phyloP scores from a whole-genome alignment of 2,113 vertebrate genomes.

The Python bivittatus region DNA sequence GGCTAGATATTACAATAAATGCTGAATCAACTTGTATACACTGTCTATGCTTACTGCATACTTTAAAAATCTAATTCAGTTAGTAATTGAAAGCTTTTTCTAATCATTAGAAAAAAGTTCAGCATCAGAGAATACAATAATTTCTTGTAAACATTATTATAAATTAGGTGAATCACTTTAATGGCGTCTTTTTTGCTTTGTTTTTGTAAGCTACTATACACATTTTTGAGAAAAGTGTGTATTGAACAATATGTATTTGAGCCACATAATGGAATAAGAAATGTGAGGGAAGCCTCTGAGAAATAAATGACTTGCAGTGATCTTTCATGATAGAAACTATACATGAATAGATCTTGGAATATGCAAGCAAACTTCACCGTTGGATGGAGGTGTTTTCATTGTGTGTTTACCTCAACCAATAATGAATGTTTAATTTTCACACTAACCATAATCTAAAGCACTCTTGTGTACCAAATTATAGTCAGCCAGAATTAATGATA shows the following conservation, averaged over 20 bases:
- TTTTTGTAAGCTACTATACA: neutral
- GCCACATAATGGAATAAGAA: no score
- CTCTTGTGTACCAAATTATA: constrained; percentile 39
- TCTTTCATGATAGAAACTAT: constrained; percentile 49
- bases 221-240: neutral
- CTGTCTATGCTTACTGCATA: neutral
- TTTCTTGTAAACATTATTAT: neutral
- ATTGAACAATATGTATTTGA: no score
- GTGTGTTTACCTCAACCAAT: neutral
- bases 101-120: constrained; percentile 47
- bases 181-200: neutral
- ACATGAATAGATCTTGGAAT: constrained; percentile 46
- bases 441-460: constrained; percentile 55
- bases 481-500: constrained; percentile 52
- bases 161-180: neutral
- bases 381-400: neutral
- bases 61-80: neutral
- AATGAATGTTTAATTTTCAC: constrained; percentile 36
- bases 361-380: neutral
- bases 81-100: constrained; percentile 16
- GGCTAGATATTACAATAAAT: neutral
- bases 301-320: neutral
- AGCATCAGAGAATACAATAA: neutral
- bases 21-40: constrained; percentile 6
- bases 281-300: neutral